Evolutionary conservation across 2,888 invertebrate species (phyloP), one percentile per base, ranked within the genome.

Genomic region (Chouioia cunea): DNA sequence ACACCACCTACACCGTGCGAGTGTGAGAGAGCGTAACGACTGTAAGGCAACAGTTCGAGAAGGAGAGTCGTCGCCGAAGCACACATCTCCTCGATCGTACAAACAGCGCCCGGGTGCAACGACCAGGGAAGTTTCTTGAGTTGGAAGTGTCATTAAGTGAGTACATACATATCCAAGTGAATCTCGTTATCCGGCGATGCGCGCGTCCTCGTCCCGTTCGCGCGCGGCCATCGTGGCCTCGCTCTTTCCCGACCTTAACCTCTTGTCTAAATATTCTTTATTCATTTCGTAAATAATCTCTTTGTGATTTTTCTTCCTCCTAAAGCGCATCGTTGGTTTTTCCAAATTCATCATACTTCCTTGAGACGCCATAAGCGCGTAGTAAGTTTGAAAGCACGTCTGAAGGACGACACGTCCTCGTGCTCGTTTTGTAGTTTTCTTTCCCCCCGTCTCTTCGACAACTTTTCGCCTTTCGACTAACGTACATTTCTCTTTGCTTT

Each of bases 351-450:
- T 10, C 50, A 12, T 20, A 20, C 50, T 16, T 50, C 16, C 50
- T 50, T 20, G 16, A 50, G 16, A 18, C 16, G 18, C 18, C 16
- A 50, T 50, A 50, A 16, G 0, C 50, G 8, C 50, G 46, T 12
- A 53, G 18, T n/a, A 54, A 20, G 10, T 44, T 47, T 46, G 53
- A n/a, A 14, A 63, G 8, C 46, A 10, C 15, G 4, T n/a, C 23
- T 70, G 64, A 73, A 73, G 70, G 67, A 70, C 73, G 60, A 73
- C 15, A 64, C 56, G 70, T 70, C 66, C 73, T 73, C 70, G 70
- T 73, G 64, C 65, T 64, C 63, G 50, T 72, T 72, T 43, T 47
- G 12, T n/a, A 36, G 15, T 16, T 64, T 12, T 56, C 8, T 22
- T 36, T 46, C 48, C 14, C 12, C 15, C 36, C 15, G 4, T n/a